A percentile compares a stretch with the other conserved stretches of the same genome.
These are phyloP conservation scores for Elysia chlorotica DNA, from an alignment of 1,140 invertebrate species.

Conservation along the genomic window DNA sequence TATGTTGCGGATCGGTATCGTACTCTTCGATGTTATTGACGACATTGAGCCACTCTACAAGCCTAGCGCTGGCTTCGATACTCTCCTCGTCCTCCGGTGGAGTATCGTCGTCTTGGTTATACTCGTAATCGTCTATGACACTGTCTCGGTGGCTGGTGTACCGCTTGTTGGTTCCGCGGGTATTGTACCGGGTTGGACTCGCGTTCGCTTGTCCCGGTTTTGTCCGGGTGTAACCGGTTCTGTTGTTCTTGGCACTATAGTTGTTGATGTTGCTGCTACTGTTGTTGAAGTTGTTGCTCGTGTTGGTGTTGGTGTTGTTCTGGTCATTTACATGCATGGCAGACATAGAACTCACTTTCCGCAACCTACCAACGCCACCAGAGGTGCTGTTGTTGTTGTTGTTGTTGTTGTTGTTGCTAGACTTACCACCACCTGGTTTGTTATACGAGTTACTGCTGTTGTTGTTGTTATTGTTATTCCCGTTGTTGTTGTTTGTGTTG, in stretches of 20 bases:
- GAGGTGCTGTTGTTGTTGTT: not conserved
- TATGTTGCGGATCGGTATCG: constrained; percentile 24
- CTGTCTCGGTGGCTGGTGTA: not conserved
- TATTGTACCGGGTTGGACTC: no score
- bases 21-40: constrained; percentile 22
- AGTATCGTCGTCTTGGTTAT: not conserved
- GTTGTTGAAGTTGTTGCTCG: not conserved
- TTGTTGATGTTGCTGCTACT: not conserved
- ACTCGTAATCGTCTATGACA: not conserved
- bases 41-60: constrained; percentile 23
- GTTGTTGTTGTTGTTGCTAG: not conserved
- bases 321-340: no score
- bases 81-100: constrained; percentile 5
- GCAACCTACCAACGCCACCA: no score
- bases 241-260: not conserved
- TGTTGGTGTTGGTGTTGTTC: constrained; percentile 5
- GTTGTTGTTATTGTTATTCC: not conserved
- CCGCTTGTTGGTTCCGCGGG: not conserved
- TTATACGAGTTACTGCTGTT: not conserved
- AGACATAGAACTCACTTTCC: constrained; percentile 18
- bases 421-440: no score
- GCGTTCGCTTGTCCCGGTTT: no score
- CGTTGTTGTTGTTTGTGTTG: no score
- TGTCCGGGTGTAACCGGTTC: no score
- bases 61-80: constrained; percentile 1